Base-by-base conservation (phyloP, 1,140 invertebrate species). In the Arctopsyche grandis region DNA sequence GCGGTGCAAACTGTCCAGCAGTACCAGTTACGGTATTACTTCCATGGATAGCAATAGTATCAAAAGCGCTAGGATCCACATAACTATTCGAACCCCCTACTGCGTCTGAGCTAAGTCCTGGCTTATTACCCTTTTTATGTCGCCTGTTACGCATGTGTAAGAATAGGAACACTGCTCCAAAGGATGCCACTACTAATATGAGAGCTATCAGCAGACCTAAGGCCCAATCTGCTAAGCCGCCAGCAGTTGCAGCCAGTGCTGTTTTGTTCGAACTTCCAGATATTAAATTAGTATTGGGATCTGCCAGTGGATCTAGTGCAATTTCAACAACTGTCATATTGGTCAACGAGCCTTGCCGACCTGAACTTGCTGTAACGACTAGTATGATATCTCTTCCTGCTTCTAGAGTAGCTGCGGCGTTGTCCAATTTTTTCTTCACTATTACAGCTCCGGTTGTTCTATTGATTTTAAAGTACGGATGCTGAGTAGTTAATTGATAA, bases 381-480 rank as follows among this genome's bases (percentile, higher is more conserved):
- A 98, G 87, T 83, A 92, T 94, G 26, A 94, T 91, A 81, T 94
- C 93, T 83, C 92, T 90, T 0, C 92, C 92, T 7, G 90, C 88
- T 78, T 90, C 90, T 82, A 92, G 90, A 9, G 90, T 85, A 80
- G 87, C 88, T 58, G 89, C 87, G 21, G 88, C 87, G 80, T 89
- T 90, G 77, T 91, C 90, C 9, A 97, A 87, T 85, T 95, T 94
- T 83, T 94, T 93, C 83, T 93, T 94, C 16, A 98, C 89, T 43
- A 95, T 91, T 24, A 99, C 91, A 0, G 94, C 93, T 0, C 98
- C 97, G 4, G 94, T 97, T 0, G 95, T 97, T 81, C 94, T 89
- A 85, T 99, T 98, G 14, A 99, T 92, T 87, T 95, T 94, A 85
- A 99, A 98, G 84, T 96, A 95, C 0, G 93, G 91, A 87, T 96